Evolutionary conservation across 2,888 invertebrate genomes (phyloP), one percentile per base, ranked within the genome.

Genomic region (Papilio elwesi): DNA sequence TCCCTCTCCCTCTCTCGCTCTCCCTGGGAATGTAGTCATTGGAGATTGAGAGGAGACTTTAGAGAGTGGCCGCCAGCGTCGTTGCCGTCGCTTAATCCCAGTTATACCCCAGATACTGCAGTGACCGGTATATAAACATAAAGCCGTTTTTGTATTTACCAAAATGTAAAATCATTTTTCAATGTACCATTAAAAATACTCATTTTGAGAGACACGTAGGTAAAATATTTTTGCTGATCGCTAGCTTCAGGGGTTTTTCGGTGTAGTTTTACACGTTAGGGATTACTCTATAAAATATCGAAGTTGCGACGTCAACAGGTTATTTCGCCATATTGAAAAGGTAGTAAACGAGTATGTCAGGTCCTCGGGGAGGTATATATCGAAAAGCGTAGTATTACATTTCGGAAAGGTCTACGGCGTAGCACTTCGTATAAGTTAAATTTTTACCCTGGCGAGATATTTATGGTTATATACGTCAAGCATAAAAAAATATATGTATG

Each of bases 241-340:
- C 51, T 52, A 71, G 66, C 59, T 66, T 71, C 16, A 52, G 59
- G 51, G 71, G 71, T 52, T 71, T 51, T 59, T 52, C 65, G 57
- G 66, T 71, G 51, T 71, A 66, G 66, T 65, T 71, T 71, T 62
- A 71, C 71, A 71, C 71, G 67, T 67, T 67, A 52, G 71, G 71
- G 71, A 71, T 67, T 67, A 71, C 66, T 71, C 67, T 71, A 71
- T 71, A 67, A 71, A 71, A 71, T 67, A 67, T 71, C 67, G 67
- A 62, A 71, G 67, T 67, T 62, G 71, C 71, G 67, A 66, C 66
- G 71, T 67, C 59, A 71, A 71, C 71, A 71, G 71, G 71, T 71
- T 71, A 71, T 59, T 71, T 71, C 67, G 67, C 71, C 66, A 67
- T 71, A 71, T 67, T 71, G 71, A 71, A 71, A 52, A 67, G 47